A percentile compares a stretch with the other conserved stretches of the same genome.
These are phyloP conservation scores for Pandemis corylana DNA, from an alignment of 2,888 invertebrate species.

Conservation along the genomic window DNA sequence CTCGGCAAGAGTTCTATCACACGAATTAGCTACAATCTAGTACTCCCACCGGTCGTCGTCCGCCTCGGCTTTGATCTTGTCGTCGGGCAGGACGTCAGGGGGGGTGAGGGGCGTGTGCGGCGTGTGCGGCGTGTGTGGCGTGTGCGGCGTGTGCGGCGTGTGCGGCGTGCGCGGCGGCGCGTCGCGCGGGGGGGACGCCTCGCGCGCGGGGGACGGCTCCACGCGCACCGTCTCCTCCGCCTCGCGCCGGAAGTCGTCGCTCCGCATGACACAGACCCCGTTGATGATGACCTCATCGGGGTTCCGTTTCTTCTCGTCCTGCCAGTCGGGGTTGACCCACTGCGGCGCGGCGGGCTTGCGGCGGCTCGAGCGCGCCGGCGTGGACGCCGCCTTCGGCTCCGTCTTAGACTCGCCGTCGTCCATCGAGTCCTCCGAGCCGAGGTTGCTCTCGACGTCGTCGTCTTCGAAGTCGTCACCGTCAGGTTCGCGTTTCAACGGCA, in stretches of 20 bases:
- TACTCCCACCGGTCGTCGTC: constrained; percentile 88
- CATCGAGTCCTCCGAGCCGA: constrained; percentile 88
- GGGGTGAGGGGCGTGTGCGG: constrained; percentile 56
- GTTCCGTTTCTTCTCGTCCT: constrained; percentile 86
- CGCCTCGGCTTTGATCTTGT: constrained; percentile 85
- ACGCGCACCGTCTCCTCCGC: constrained; percentile 90
- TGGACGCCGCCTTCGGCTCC: constrained; percentile 83
- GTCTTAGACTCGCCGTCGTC: constrained; percentile 84
- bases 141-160: constrained; percentile 78
- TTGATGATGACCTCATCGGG: constrained; percentile 95
- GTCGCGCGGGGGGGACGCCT: constrained; percentile 63
- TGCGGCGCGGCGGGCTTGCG: constrained; percentile 98
- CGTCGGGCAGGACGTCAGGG: constrained; percentile 73
- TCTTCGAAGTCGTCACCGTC: constrained; percentile 92
- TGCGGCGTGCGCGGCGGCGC: constrained; percentile 53
- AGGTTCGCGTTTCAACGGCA: constrained; percentile 92
- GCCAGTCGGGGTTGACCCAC: constrained; percentile 98
- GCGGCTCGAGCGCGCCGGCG: constrained; percentile 86
- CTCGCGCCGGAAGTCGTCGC: constrained; percentile 88
- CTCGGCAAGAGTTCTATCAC: constrained; percentile 45
- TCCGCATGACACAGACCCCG: constrained; percentile 96
- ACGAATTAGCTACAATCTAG: constrained; percentile 50
- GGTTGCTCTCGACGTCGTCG: constrained; percentile 90
- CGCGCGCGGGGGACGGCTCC: constrained; percentile 89
- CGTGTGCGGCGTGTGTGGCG: constrained; percentile 54